These are phyloP conservation scores for Drosophila bocqueti DNA, from an alignment of 1,140 invertebrate species.

Conservation along the genomic window DNA sequence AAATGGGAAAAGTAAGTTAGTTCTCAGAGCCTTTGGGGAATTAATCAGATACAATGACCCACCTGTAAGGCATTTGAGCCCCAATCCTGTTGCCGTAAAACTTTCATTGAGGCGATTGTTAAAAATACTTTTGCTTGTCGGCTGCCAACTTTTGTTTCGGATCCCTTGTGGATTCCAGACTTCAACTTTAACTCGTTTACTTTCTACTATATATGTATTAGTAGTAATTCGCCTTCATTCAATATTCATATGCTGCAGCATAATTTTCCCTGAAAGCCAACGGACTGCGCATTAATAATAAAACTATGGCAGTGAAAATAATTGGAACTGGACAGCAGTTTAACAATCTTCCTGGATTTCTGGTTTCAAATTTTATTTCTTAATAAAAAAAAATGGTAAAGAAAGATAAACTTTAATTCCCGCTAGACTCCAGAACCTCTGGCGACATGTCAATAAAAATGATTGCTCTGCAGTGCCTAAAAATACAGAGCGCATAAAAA, in stretches of 20 bases:
- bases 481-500: constrained; percentile 13
- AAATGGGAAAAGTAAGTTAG: constrained; percentile 12
- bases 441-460: constrained; percentile 29
- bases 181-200: constrained; percentile 1
- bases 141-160: neutral
- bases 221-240: constrained; percentile 11
- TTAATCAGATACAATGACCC: constrained; percentile 31
- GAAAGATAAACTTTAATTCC: constrained; percentile 22
- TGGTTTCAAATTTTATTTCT: neutral
- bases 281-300: constrained; percentile 49
- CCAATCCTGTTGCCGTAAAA: constrained; percentile 6
- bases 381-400: constrained; percentile 1
- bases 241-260: constrained; percentile 63
- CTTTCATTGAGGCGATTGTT: constrained; percentile 14
- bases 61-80: constrained; percentile 8
- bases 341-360: neutral
- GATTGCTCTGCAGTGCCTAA: constrained; percentile 17
- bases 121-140: constrained; percentile 14
- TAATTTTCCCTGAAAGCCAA: constrained; percentile 31
- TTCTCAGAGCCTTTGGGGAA: constrained; percentile 18
- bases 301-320: constrained; percentile 12
- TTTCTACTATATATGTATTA: neutral
- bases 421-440: neutral
- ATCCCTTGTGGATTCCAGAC: neutral
- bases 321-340: neutral